A percentile compares a stretch with the other conserved stretches of the same genome.
Evolutionary conservation across 1,140 invertebrate genomes (phyloP).

Genomic region (Drosophila oshimai): DNA sequence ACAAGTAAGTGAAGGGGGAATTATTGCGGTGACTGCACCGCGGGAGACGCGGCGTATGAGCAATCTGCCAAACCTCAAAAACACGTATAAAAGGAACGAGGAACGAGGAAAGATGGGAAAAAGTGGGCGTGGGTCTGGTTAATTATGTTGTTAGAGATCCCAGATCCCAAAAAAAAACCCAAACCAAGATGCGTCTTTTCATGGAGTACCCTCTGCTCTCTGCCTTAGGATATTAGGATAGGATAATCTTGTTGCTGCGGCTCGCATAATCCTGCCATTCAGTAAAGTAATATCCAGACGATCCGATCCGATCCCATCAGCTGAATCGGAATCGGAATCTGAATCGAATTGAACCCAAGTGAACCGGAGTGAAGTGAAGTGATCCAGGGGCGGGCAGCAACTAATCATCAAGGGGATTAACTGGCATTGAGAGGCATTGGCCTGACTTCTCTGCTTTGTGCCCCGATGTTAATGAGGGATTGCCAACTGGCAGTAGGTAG

Average conservation of each 20-base stretch:
- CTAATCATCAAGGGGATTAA: constrained; percentile 48
- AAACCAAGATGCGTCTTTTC: constrained; percentile 29
- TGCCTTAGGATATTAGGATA: constrained; percentile 34
- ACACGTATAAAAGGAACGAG: neutral
- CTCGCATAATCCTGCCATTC: constrained; percentile 27
- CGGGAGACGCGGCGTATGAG: constrained; percentile 36
- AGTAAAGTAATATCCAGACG: neutral
- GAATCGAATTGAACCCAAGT: no score
- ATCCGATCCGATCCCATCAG: constrained; percentile 19
- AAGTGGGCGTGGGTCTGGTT: constrained; percentile 28
- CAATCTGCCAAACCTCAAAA: constrained; percentile 4
- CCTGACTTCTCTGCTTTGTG: constrained; percentile 25
- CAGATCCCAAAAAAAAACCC: neutral
- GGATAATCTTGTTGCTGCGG: constrained; percentile 40
- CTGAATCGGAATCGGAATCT: constrained; percentile 2
- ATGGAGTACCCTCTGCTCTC: neutral
- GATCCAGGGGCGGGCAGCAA: constrained; percentile 30
- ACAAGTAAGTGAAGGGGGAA: no score
- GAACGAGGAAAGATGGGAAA: no score
- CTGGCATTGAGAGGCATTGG: constrained; percentile 37
- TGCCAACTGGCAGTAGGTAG: neutral
- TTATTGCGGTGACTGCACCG: constrained; percentile 35
- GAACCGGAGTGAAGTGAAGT: neutral
- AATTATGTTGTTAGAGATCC: constrained; percentile 63
- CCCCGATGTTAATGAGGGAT: constrained; percentile 20